Evolutionary conservation across 2,888 invertebrate genomes (phyloP).

Genomic region (Drosophila greeni): DNA sequence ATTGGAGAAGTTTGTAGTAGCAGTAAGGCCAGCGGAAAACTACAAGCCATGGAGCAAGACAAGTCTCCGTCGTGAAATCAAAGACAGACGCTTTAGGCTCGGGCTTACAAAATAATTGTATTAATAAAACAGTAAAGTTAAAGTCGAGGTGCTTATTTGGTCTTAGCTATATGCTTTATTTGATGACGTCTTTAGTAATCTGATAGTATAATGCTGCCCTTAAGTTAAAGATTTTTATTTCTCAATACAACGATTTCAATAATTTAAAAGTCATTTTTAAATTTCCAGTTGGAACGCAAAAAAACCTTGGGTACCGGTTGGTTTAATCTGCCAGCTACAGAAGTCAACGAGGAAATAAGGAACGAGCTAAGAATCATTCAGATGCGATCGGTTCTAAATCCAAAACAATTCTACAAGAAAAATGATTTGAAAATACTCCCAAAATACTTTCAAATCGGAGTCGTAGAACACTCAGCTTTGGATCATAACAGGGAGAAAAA

Average conservation of each 20-base stretch:
- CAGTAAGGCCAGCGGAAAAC: conserved; percentile 79
- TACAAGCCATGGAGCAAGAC: conserved; percentile 60
- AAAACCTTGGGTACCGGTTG: conserved; percentile 92
- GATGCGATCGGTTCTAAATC: conserved; percentile 94
- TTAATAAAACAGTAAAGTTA: conserved; percentile 51
- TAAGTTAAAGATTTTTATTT: not conserved
- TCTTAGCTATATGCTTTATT: conserved; percentile 61
- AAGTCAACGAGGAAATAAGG: conserved; percentile 91
- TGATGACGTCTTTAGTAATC: conserved; percentile 80
- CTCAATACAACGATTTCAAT: not conserved
- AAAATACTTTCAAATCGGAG: conserved; percentile 95
- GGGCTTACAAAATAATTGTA: conserved; percentile 45
- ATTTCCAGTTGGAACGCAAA: conserved; percentile 83
- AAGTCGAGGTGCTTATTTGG: conserved; percentile 55
- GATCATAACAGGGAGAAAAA: conserved; percentile 92
- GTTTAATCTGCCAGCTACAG: conserved; percentile 93
- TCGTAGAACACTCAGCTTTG: conserved; percentile 89
- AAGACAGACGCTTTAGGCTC: conserved; percentile 65
- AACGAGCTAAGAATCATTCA: conserved; percentile 93
- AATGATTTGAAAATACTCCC: conserved; percentile 92
- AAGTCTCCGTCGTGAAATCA: conserved; percentile 56
- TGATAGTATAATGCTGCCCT: conserved; percentile 56
- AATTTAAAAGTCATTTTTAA: not conserved
- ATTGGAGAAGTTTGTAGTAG: conserved; percentile 59
- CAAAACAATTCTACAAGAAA: conserved; percentile 96